Percentiles rank a stretch among this genome's conserved stretches.
Conservation (phyloP, 2,888 invertebrate species). For the Drosophila tanythrix region DNA sequence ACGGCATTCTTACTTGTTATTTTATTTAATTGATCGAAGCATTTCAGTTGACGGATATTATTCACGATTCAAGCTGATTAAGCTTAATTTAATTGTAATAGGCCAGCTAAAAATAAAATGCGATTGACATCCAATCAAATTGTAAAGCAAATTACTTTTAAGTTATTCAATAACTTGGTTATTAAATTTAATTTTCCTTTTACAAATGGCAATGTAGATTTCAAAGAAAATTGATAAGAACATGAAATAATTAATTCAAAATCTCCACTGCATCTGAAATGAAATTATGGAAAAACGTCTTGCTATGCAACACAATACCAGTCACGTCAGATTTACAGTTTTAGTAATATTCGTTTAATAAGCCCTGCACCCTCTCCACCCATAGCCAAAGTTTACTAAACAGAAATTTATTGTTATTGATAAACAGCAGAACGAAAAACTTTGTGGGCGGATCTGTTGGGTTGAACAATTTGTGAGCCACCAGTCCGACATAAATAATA, state of each 20-base stretch:
- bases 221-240: neutral
- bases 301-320: neutral
- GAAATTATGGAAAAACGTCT: neutral
- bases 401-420: constrained; percentile 47
- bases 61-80: neutral
- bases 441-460: constrained; percentile 19
- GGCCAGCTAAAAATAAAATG: neutral
- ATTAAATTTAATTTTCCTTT: neutral
- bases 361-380: neutral
- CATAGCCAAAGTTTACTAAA: constrained; percentile 10
- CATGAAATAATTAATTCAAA: neutral
- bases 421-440: constrained; percentile 12
- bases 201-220: neutral
- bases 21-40: neutral
- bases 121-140: neutral
- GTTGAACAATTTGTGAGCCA: constrained; percentile 17
- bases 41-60: neutral
- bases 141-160: neutral
- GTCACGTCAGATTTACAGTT: constrained; percentile 8
- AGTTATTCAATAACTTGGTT: neutral
- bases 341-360: constrained; percentile 6
- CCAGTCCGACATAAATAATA: constrained; percentile 45
- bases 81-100: neutral
- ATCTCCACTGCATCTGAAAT: neutral
- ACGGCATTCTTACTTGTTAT: too few relatives aligned